Evolutionary conservation across 2,888 invertebrate genomes (phyloP).

Genomic region (Ochropleura plecta): DNA sequence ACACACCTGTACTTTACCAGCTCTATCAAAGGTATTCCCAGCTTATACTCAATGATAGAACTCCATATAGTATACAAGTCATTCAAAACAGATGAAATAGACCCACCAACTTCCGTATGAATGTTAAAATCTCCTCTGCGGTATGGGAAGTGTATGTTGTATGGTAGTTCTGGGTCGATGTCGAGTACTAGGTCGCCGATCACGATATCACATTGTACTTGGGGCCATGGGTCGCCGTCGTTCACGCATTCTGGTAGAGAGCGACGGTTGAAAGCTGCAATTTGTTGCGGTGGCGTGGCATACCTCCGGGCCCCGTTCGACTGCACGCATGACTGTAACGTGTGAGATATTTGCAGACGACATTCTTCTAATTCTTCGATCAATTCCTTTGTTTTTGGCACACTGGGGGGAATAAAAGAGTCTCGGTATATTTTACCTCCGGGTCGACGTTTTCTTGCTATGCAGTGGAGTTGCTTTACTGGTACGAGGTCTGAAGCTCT

Average conservation of each 20-base stretch:
- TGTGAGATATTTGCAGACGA: slow-evolving; percentile 95
- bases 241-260: slow-evolving; percentile 93
- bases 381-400: slow-evolving; percentile 92
- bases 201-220: slow-evolving; percentile 92
- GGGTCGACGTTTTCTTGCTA: slow-evolving; percentile 92
- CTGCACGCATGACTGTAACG: slow-evolving; percentile 96
- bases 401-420: slow-evolving; percentile 92
- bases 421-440: slow-evolving; percentile 91
- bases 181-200: slow-evolving; percentile 95
- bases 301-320: slow-evolving; percentile 95
- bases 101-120: slow-evolving; percentile 96
- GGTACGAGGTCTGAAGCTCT: slow-evolving; percentile 97
- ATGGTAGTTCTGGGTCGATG: slow-evolving; percentile 92
- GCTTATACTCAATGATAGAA: slow-evolving; percentile 93
- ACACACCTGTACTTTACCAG: slow-evolving; percentile 96
- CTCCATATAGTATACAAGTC: slow-evolving; percentile 98
- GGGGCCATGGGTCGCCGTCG: slow-evolving; percentile 91
- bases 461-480: slow-evolving; percentile 95
- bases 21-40: slow-evolving; percentile 93
- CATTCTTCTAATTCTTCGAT: slow-evolving; percentile 96
- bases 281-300: slow-evolving; percentile 97
- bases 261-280: slow-evolving; percentile 96
- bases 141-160: slow-evolving; percentile 97
- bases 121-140: slow-evolving; percentile 96
- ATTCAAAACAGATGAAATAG: slow-evolving; percentile 95